Percentiles rank a stretch among this genome's conserved stretches.
phyloP scores from a whole-genome alignment of 2,113 vertebrate species.

The Cnemophilus loriae region DNA sequence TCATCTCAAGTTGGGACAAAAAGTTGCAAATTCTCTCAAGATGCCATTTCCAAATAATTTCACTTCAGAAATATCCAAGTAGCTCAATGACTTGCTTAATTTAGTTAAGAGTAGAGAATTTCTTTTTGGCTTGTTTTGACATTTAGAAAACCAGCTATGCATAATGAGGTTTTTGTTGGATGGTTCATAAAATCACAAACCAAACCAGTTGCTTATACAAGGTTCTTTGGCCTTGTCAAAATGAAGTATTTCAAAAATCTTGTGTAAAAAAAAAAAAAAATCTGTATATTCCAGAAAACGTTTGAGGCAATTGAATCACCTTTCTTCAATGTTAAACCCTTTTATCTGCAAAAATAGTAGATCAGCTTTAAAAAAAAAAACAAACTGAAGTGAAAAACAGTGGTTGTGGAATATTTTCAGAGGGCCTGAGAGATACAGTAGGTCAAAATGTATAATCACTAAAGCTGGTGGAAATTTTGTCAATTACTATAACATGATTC shows the following conservation, averaged over 20 bases:
- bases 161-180: neutral
- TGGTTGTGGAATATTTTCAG: neutral
- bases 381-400: neutral
- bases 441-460: neutral
- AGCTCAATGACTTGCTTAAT: neutral
- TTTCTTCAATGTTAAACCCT: neutral
- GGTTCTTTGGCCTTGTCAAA: neutral
- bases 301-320: neutral
- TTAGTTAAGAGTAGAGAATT: neutral
- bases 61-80: neutral
- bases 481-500: neutral
- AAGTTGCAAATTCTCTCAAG: neutral
- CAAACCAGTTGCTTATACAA: neutral
- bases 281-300: neutral
- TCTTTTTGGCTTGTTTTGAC: neutral
- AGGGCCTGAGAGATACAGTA: neutral
- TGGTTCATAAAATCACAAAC: neutral
- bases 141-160: neutral
- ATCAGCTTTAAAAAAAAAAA: neutral
- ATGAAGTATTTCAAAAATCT: neutral
- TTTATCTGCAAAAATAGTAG: neutral
- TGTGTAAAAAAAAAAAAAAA: neutral
- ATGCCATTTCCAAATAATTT: neutral
- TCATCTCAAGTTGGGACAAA: neutral
- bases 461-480: neutral